Base-by-base conservation (phyloP, 2,888 invertebrate genomes). In the Himalopsyche tibetana region DNA sequence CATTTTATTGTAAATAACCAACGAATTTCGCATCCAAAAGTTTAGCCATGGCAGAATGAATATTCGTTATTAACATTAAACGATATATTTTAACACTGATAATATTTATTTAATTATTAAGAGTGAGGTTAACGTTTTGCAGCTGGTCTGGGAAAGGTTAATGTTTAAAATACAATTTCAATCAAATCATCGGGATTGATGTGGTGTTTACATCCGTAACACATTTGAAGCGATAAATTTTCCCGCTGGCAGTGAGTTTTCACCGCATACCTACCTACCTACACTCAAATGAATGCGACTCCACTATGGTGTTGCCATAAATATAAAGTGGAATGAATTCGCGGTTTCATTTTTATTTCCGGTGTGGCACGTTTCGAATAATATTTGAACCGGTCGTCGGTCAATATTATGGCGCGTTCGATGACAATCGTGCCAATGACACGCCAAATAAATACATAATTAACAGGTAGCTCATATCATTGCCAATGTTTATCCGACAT, bases 121-220 rank as follows among this genome's bases (percentile, higher is more conserved):
- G 4, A 51, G 51, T 51, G 51, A 8, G 51, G 3, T 15, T 51
- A 2, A 51, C 51, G 15, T 15, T 51, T 51, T 15, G 51, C 51
- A 15, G 12, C 51, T 51, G 51, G 12, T 8, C 51, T 15, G 45
- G 45, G 51, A 51, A 51, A 12, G 15, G 51, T 51, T 51, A 15
- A 51, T 15, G 15, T 51, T 51, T 3, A 51, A 51, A 51, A 51
- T 51, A 51, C 51, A 15, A 4, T 51, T 51, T 51, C n/a, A 63
- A 63, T 63, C 19, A 63, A 63, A 19, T 19, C 19, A 28, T 63
- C 63, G 63, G 63, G 19, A 19, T 63, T 63, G 63, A 63, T 19
- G 63, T 19, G 28, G 63, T 63, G 63, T 63, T 63, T 63, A 63
- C 63, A 63, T 63, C 63, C 63, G 19, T 63, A 63, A 63, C 63